These are phyloP conservation scores for Schrankia costaestrigalis DNA, from an alignment of 2,888 invertebrate species.

Conservation along the genomic window DNA sequence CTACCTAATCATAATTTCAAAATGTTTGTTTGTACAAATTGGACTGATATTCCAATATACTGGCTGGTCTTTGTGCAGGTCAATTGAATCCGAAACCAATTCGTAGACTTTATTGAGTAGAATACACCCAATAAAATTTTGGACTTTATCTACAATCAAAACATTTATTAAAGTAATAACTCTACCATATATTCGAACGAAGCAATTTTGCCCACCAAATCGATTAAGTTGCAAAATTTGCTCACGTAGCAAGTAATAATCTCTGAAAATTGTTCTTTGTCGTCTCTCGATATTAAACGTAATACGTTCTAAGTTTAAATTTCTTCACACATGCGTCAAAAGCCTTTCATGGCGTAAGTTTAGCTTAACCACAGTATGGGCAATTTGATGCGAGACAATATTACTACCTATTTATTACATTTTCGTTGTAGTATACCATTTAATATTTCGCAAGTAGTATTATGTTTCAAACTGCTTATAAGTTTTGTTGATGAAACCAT, in stretches of 20 bases:
- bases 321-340: constrained; percentile 26
- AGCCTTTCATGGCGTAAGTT: constrained; percentile 20
- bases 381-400: constrained; percentile 27
- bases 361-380: constrained; percentile 14
- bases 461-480: too few relatives aligned
- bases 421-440: constrained; percentile 12
- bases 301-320: constrained; percentile 19
- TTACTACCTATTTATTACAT: constrained; percentile 7
- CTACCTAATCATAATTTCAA: too few relatives aligned
- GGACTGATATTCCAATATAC: too few relatives aligned
- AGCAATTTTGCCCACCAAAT: constrained; percentile 33
- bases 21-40: too few relatives aligned
- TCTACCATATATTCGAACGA: constrained; percentile 11
- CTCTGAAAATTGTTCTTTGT: constrained; percentile 24
- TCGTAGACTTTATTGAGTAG: too few relatives aligned
- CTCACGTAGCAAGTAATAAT: constrained; percentile 33
- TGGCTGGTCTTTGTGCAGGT: too few relatives aligned
- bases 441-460: too few relatives aligned
- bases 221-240: constrained; percentile 38
- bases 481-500: too few relatives aligned
- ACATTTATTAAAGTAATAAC: neutral
- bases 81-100: too few relatives aligned
- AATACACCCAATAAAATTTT: too few relatives aligned
- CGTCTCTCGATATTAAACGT: constrained; percentile 3
- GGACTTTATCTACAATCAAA: too few relatives aligned